phyloP scores from a whole-genome alignment of 2,113 vertebrate genomes.

The Forbesichthys agassizii region DNA sequence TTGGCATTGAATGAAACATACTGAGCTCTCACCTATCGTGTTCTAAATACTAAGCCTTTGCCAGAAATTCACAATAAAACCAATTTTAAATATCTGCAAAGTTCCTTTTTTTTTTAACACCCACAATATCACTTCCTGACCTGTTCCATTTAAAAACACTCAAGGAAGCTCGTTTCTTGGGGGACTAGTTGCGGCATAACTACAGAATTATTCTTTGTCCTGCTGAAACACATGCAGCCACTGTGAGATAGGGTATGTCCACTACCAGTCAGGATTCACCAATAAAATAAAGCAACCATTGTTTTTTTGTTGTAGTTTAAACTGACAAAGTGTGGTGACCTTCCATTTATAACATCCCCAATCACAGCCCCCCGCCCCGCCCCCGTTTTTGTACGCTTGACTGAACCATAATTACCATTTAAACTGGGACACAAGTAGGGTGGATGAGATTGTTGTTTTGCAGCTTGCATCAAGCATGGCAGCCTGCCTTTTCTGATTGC shows the following conservation, averaged over 20 bases:
- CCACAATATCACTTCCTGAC: neutral
- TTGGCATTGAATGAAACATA: constrained; percentile 56
- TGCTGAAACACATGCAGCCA: neutral
- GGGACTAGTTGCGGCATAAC: neutral
- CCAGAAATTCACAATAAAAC: no score
- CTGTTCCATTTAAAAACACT: neutral
- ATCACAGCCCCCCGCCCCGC: constrained; percentile 45
- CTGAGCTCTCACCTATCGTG: constrained; percentile 12
- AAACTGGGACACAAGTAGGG: constrained; percentile 56
- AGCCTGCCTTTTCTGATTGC: constrained; percentile 45
- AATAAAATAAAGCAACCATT: neutral
- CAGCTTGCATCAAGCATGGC: constrained; percentile 39
- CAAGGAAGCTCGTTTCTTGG: neutral
- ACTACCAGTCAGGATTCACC: neutral
- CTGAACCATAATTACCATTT: constrained; percentile 67
- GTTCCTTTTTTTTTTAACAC: neutral
- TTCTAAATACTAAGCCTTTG: neutral
- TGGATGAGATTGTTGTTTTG: constrained; percentile 53
- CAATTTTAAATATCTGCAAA: neutral
- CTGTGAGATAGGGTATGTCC: no score
- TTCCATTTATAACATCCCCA: constrained; percentile 52
- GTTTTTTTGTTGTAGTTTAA: constrained; percentile 35
- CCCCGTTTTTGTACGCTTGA: constrained; percentile 55
- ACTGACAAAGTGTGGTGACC: constrained; percentile 29
- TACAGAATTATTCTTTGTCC: neutral